Percentiles rank a stretch among this genome's conserved stretches.
phyloP scores from a whole-genome alignment of 2,888 invertebrate species.

The Anoncus sp. region DNA sequence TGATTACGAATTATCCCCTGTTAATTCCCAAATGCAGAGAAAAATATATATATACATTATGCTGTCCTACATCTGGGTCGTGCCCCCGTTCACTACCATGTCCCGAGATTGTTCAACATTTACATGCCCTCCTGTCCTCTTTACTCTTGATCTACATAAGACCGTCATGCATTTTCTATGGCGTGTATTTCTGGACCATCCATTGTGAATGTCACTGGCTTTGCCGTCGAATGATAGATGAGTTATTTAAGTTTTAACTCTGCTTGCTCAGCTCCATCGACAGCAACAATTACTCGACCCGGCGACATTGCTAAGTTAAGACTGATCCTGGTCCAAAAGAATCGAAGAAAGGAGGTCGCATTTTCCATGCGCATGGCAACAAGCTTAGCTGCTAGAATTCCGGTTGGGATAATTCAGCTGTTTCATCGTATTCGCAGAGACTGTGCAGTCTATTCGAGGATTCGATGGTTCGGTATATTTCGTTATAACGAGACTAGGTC shows the following conservation, averaged over 20 bases:
- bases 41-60: too few species aligned
- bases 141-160: background rate
- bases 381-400: conserved; percentile 36
- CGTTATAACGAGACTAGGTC: conserved; percentile 58
- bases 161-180: conserved; percentile 1
- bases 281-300: background rate
- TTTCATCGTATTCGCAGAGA: conserved; percentile 25
- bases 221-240: background rate
- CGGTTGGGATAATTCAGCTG: conserved; percentile 16
- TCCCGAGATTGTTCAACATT: background rate
- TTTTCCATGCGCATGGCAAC: conserved; percentile 42
- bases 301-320: conserved; percentile 23
- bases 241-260: background rate
- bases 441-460: conserved; percentile 39
- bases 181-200: conserved; percentile 20
- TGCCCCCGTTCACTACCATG: background rate
- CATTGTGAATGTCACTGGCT: background rate
- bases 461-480: conserved; percentile 25
- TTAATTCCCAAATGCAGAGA: background rate
- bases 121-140: background rate
- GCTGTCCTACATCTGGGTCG: background rate
- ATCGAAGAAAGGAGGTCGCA: conserved; percentile 27
- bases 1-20: background rate
- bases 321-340: conserved; percentile 8
- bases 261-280: background rate